Base-by-base conservation (phyloP, 2,113 vertebrate genomes). In the Bufo gargarizans region DNA sequence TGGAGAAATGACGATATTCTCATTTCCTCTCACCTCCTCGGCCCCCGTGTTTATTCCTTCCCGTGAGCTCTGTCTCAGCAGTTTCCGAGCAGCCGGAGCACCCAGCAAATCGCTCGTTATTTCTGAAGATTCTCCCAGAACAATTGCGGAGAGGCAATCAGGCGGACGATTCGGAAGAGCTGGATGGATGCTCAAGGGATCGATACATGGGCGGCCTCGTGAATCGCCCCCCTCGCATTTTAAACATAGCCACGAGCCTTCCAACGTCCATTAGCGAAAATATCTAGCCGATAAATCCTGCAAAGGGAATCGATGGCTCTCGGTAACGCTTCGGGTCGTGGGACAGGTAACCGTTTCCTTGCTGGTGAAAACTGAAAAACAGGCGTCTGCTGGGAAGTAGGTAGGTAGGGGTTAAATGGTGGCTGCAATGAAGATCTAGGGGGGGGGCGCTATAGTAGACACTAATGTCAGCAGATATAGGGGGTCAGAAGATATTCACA, bases 201-300 rank as follows among this genome's bases (percentile, higher is more conserved):
- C 86, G 12, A 88, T 88, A 88, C 22, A 71, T 47, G 85, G 49
- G 53, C 77, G n/a, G 63, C 45, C n/a, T 53, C 65, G 16, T 14
- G 55, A 59, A 76, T 71, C 22, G 55, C 33, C 12, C 20, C 79
- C 33, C 20, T 58, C 14, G 13, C 49, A 33, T 33, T 55, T 69
- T 56, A 80, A 55, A 86, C 78, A 17, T 56, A 59, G 53, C 19
- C 20, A 6, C 17, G 33, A 16, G 43, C 14, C 67, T 63, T 76
- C 33, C n/a, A 65, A 47, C 17, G 67, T 72, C 86, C 79, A 88
- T 88, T 88, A 88, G 67, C 45, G 67, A 61, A 74, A 87, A 72
- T 61, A 74, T 49, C 67, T 13, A 17, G 20, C 65, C 55, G 19
- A 88, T 88, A 82, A 88, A 88, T 88, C 50, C 65, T 43, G 49